Conservation (phyloP, 2,113 vertebrate species). For the Calonectris borealis region DNA sequence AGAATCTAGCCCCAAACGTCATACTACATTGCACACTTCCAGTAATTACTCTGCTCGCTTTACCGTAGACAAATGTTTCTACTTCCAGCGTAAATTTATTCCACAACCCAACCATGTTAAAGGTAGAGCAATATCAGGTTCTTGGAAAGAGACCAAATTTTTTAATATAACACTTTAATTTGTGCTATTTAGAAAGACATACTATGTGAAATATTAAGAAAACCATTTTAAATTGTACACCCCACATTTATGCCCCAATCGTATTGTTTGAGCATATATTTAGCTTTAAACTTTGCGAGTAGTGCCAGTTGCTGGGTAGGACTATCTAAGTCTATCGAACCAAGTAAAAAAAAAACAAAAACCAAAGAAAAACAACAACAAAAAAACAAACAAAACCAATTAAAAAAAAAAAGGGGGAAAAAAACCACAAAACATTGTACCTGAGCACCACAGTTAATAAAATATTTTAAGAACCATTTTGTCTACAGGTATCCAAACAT, state of each 20-base stretch:
- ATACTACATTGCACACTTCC: not conserved
- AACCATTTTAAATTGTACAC: not conserved
- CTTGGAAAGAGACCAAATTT: not conserved
- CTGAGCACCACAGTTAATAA: not conserved
- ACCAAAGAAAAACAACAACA: not conserved
- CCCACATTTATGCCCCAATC: not conserved
- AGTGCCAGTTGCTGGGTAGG: not conserved
- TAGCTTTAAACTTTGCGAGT: not conserved
- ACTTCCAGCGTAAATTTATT: not conserved
- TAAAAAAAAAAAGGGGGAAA: not conserved
- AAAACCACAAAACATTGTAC: not conserved
- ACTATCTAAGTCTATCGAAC: not conserved
- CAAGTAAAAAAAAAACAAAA: not conserved
- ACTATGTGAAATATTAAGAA: not conserved
- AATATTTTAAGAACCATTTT: not conserved
- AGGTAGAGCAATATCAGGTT: not conserved
- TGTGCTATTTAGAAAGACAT: not conserved
- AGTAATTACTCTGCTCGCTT: not conserved
- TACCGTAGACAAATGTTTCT: not conserved
- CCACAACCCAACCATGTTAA: not conserved
- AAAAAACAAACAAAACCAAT: not conserved
- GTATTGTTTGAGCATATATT: not conserved
- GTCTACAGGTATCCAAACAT: not conserved
- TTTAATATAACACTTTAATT: not conserved
- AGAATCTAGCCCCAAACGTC: not conserved